Evolutionary conservation across 2,888 invertebrate genomes (phyloP).

Genomic region (Eutolmus rufibarbis): DNA sequence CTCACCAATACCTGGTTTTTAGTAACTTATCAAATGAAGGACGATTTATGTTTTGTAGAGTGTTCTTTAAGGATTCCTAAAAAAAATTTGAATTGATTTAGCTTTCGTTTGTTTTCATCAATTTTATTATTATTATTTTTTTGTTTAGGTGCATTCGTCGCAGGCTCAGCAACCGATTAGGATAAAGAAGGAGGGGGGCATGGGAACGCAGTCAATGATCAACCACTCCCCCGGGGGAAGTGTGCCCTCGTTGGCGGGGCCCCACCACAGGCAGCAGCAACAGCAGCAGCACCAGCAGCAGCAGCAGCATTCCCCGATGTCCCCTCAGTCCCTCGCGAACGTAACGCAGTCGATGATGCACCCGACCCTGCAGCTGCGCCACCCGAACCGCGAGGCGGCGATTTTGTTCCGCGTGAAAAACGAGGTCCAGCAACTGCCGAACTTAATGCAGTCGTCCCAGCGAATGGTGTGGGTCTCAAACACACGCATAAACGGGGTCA

Average conservation of each 20-base stretch:
- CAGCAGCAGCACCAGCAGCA: constrained; percentile 55
- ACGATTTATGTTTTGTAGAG: too few relatives aligned
- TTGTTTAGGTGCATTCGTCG: constrained; percentile 46
- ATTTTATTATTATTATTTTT: too few relatives aligned
- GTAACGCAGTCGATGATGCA: constrained; percentile 61
- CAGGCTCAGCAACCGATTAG: constrained; percentile 56
- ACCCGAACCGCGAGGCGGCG: constrained; percentile 63
- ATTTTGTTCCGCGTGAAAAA: constrained; percentile 62
- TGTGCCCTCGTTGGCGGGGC: constrained; percentile 51
- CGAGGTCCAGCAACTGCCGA: constrained; percentile 57
- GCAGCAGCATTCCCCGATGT: constrained; percentile 54
- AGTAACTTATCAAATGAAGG: too few relatives aligned
- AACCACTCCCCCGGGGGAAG: constrained; percentile 52
- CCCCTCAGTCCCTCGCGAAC: constrained; percentile 55
- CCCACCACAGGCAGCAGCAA: constrained; percentile 53
- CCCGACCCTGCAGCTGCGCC: constrained; percentile 64
- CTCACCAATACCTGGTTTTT: too few relatives aligned
- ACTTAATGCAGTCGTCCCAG: constrained; percentile 54
- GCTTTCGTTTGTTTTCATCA: not conserved
- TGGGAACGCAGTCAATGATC: constrained; percentile 45
- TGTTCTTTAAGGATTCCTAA: too few relatives aligned
- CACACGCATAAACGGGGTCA: constrained; percentile 78
- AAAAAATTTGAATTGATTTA: not conserved
- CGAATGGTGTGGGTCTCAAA: constrained; percentile 68
- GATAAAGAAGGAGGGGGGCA: constrained; percentile 57